phyloP scores from a whole-genome alignment of 2,113 vertebrate species.

The Amia ocellicauda region DNA sequence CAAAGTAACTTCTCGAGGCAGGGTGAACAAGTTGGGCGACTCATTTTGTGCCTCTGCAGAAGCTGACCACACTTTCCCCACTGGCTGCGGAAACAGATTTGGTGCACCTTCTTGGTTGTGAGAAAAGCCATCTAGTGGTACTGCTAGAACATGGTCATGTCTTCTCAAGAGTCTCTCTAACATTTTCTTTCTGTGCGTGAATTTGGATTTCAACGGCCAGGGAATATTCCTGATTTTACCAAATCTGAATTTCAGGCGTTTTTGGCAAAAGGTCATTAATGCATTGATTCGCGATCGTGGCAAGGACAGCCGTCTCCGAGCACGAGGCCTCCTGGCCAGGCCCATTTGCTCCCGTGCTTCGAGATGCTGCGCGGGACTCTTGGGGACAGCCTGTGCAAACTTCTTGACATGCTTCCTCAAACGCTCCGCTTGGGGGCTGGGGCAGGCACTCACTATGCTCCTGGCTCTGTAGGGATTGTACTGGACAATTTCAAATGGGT shows the following conservation, averaged over 20 bases:
- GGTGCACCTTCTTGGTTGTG: not conserved
- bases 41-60: not conserved
- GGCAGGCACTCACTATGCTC: conserved; percentile 63
- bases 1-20: conserved; percentile 16
- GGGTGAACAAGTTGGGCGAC: conserved; percentile 14
- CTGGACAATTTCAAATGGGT: conserved; percentile 78
- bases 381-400: conserved; percentile 86
- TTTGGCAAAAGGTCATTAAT: not conserved
- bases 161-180: conserved; percentile 20
- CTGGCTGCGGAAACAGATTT: not conserved
- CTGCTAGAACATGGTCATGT: not conserved
- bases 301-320: conserved; percentile 66
- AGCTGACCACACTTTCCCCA: not conserved
- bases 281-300: not conserved
- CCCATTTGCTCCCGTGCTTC: conserved; percentile 65
- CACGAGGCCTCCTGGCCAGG: conserved; percentile 54
- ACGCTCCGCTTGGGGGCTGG: conserved; percentile 73
- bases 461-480: conserved; percentile 67
- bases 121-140: not conserved
- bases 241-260: conserved; percentile 18
- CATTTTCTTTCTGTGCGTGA: conserved; percentile 45
- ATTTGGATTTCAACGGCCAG: conserved; percentile 49
- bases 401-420: conserved; percentile 92
- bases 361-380: conserved; percentile 75
- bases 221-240: conserved; percentile 43